Base-by-base conservation (phyloP, 2,113 vertebrate species). In the Falcunculus frontatus region DNA sequence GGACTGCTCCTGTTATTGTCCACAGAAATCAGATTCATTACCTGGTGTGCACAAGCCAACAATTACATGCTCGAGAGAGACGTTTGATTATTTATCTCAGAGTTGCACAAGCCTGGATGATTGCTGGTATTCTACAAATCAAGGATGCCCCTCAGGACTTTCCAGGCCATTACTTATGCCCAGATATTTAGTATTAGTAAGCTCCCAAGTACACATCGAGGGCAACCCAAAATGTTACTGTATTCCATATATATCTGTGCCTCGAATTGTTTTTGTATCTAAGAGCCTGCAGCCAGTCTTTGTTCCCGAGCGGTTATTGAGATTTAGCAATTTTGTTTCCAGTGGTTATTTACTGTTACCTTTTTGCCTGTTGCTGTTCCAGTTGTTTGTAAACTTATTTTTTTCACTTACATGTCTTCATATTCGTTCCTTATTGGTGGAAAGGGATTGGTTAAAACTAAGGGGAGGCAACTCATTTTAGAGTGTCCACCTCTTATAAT, bases 251-350 rank as follows among this genome's bases (percentile, higher is more conserved):
- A 6, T 12, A 32, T 44, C 37, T 21, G 32, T 37, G 44, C 14
- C 21, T 9, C 17, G 42, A 76, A 52, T 33, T 57, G 32, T 76
- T 50, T 32, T 13, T 50, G 9, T 49, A 4, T 42, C 32, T 42
- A 22, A 59, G 83, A 59, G 13, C 7, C 17, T 59, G 21, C 13
- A 59, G 30, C 9, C 26, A 37, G 11, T 6, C 33, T 50, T 59
- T 50, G 10, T 22, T 76, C 26, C 35, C 0, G 0, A 42, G 8
- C 11, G 35, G 1, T 14, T 42, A 50, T 3, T 57, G 21, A 18
- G 13, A 59, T 59, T 50, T 33, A 59, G 26, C 26, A 57, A 49
- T 50, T 76, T 29, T 35, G 16, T 59, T 85, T 68, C 53, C 9
- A 37, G 26, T 37, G 17, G 21, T 59, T 44, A 37, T 68, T 57